These are phyloP conservation scores for Aurelia coerulea DNA, from an alignment of 30 jellyfish, hydroid and myxozoan genomes.

Conservation along the genomic window DNA sequence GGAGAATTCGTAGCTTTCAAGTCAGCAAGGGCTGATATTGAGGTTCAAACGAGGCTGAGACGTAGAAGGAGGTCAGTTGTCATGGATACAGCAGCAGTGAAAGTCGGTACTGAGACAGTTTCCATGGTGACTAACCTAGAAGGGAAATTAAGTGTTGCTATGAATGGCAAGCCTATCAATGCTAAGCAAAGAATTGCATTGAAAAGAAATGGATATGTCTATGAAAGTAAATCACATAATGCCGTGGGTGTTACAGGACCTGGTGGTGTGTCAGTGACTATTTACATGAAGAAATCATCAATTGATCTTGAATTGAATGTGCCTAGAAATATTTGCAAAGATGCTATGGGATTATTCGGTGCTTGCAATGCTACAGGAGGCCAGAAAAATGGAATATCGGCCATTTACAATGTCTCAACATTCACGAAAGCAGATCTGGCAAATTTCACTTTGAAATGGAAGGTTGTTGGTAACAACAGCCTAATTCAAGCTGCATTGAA, in stretches of 20 bases:
- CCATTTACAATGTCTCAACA: conserved; percentile 17
- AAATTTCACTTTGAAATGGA: conserved; percentile 41
- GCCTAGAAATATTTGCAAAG: conserved; percentile 31
- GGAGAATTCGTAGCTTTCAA: conserved; percentile 54
- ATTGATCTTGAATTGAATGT: conserved; percentile 37
- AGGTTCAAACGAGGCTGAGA: conserved; percentile 50
- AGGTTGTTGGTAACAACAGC: conserved; percentile 12
- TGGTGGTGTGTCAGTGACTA: conserved; percentile 22
- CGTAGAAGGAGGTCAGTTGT: conserved; percentile 64
- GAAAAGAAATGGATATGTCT: conserved; percentile 9
- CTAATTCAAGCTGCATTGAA: conserved; percentile 36
- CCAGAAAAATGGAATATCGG: background rate
- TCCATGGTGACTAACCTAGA: conserved; percentile 18
- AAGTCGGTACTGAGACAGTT: conserved; percentile 30
- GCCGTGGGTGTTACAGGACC: conserved; percentile 21
- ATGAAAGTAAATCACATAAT: conserved; percentile 22
- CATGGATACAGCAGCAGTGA: conserved; percentile 52
- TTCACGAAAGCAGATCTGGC: conserved; percentile 18
- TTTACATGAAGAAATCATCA: conserved; percentile 6
- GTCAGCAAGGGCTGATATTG: conserved; percentile 11
- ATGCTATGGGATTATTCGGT: conserved; percentile 48
- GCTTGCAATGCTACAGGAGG: conserved; percentile 18
- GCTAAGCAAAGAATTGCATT: conserved; percentile 11
- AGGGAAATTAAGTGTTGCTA: conserved; percentile 28
- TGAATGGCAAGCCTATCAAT: conserved; percentile 40